A percentile compares a stretch with the other conserved stretches of the same genome.
Conservation (phyloP, 1,140 invertebrate species). For the Diorhabda carinulata region DNA sequence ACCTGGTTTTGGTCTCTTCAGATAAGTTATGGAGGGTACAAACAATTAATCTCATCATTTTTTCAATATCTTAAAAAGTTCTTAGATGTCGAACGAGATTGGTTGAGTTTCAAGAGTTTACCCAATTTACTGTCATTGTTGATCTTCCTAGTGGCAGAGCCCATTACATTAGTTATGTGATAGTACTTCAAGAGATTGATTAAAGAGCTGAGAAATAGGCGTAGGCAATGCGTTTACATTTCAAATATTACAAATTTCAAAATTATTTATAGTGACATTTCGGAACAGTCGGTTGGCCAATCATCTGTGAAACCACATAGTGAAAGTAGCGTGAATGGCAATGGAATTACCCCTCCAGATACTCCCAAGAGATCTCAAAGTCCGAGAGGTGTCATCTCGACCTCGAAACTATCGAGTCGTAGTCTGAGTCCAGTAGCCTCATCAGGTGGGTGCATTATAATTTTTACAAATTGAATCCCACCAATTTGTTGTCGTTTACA, state of each 20-base stretch:
- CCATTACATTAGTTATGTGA: no score
- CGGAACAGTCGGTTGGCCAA: neutral
- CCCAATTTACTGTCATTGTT: no score
- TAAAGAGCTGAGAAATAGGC: no score
- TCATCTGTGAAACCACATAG: constrained; percentile 4
- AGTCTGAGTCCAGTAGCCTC: constrained; percentile 61
- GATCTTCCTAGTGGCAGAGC: no score
- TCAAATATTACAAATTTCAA: constrained; percentile 1
- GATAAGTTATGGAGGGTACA: no score
- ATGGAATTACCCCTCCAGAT: constrained; percentile 68
- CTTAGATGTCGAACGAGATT: no score
- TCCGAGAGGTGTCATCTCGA: constrained; percentile 48
- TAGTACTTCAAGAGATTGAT: no score
- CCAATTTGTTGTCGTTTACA: neutral
- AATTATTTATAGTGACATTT: constrained; percentile 3
- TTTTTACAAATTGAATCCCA: neutral
- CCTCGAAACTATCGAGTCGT: constrained; percentile 53
- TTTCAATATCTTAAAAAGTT: no score
- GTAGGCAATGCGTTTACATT: neutral
- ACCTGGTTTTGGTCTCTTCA: no score
- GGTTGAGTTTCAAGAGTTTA: no score
- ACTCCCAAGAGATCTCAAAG: constrained; percentile 62
- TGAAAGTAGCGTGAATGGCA: constrained; percentile 72
- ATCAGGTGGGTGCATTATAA: constrained; percentile 40
- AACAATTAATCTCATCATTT: no score